These are phyloP conservation scores for Aphelocoma californica DNA, from an alignment of 2,797 vertebrate genomes.

Conservation along the genomic window DNA sequence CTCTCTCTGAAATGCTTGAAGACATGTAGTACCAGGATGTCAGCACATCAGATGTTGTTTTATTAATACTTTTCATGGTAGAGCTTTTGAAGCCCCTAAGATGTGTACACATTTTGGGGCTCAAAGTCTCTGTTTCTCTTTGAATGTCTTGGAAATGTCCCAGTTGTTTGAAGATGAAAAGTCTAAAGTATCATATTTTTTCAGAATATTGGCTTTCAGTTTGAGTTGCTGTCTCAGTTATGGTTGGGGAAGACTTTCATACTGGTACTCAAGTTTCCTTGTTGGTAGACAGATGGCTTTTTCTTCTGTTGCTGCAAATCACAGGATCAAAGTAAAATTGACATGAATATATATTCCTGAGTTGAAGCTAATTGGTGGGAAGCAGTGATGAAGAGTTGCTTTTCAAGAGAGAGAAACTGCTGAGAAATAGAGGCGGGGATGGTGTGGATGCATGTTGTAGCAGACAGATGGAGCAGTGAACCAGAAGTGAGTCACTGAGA, in stretches of 20 bases:
- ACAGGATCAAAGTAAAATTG: background rate
- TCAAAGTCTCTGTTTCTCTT: background rate
- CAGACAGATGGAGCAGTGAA: background rate
- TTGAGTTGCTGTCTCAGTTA: background rate
- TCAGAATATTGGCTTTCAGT: background rate
- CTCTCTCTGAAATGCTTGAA: background rate
- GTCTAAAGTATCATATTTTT: background rate
- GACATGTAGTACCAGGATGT: background rate
- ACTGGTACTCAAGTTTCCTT: background rate
- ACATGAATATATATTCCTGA: background rate
- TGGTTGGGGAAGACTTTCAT: background rate
- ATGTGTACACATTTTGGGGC: rapidly evolving
- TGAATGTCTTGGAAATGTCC: background rate
- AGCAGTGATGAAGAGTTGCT: background rate
- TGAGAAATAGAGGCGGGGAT: background rate
- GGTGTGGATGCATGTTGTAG: background rate
- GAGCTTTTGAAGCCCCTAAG: background rate
- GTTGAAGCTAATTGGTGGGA: background rate
- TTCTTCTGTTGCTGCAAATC: background rate
- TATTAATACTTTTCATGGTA: background rate
- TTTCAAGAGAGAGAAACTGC: background rate
- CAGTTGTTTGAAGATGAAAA: background rate
- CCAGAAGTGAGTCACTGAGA: background rate
- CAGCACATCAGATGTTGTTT: background rate
- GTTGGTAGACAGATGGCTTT: background rate